phyloP scores from a whole-genome alignment of 92 coral and sea anemone species.

The Scolanthus callimorphus region DNA sequence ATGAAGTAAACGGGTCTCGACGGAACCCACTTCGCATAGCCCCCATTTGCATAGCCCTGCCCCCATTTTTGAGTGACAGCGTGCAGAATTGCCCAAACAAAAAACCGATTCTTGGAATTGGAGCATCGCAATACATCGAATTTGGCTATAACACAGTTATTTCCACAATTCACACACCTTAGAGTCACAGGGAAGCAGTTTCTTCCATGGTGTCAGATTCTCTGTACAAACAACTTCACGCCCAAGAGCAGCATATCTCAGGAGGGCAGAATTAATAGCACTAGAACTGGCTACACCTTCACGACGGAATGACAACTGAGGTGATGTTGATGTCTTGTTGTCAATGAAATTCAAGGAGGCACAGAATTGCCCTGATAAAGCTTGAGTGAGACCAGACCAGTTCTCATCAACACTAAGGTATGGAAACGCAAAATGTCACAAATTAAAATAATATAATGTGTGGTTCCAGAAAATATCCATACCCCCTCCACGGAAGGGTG shows the following conservation, averaged over 20 bases:
- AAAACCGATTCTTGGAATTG: too few species aligned
- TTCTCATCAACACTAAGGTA: slow-evolving; percentile 70
- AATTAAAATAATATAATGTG: too few species aligned
- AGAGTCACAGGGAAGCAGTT: slow-evolving; percentile 95
- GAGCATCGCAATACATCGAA: too few species aligned
- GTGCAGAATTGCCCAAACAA: too few species aligned
- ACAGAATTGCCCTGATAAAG: slow-evolving; percentile 95
- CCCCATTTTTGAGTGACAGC: too few species aligned
- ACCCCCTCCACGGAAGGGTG: too few species aligned
- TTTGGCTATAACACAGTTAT: too few species aligned
- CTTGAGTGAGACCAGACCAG: slow-evolving; percentile 94
- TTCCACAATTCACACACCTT: slow-evolving; percentile 50
- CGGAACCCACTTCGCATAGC: too few species aligned
- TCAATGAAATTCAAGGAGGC: slow-evolving; percentile 96
- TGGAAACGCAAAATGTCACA: background rate
- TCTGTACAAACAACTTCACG: slow-evolving; percentile 95
- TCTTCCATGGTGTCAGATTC: slow-evolving; percentile 97
- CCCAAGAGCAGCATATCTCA: slow-evolving; percentile 89
- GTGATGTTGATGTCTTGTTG: slow-evolving; percentile 79
- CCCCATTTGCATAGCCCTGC: too few species aligned
- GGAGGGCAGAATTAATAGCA: slow-evolving; percentile 44
- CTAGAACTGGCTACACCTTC: slow-evolving; percentile 66
- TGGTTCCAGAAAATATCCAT: too few species aligned
- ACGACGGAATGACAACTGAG: slow-evolving; percentile 80
- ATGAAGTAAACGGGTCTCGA: too few species aligned